Evolutionary conservation across 37 sponge, comb jelly and placozoan species (phyloP).

Genomic region (Haliclona indistincta): DNA sequence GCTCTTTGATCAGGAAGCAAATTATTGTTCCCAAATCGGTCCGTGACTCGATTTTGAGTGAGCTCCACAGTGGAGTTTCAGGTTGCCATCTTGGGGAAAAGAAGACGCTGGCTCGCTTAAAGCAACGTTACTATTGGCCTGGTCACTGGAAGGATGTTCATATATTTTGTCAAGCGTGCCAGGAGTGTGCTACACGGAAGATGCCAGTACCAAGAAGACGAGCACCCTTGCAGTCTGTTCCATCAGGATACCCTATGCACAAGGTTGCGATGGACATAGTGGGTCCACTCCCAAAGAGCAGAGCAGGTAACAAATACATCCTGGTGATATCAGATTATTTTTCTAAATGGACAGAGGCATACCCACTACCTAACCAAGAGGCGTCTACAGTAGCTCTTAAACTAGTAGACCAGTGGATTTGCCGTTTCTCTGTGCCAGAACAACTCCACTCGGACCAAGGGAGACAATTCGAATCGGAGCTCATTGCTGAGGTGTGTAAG

Average conservation of each 20-base stretch:
- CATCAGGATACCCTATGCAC: constrained; percentile 40
- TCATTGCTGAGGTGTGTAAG: constrained; percentile 33
- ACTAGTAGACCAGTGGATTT: constrained; percentile 35
- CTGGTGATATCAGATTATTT: constrained; percentile 53
- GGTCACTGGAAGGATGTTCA: constrained; percentile 33
- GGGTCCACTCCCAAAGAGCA: constrained; percentile 40
- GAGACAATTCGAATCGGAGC: constrained; percentile 47
- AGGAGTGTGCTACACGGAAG: constrained; percentile 30
- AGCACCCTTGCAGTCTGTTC: constrained; percentile 33
- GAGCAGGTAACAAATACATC: constrained; percentile 43
- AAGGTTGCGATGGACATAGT: constrained; percentile 44
- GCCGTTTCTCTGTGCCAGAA: constrained; percentile 46
- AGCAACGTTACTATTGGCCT: constrained; percentile 62
- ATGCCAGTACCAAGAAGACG: constrained; percentile 1
- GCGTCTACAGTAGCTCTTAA: constrained; percentile 46
- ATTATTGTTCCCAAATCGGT: constrained; percentile 16
- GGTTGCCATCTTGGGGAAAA: constrained; percentile 31
- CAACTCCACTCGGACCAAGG: constrained; percentile 54
- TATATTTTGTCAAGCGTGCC: constrained; percentile 32
- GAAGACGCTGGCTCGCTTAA: constrained; percentile 27
- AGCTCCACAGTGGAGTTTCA: constrained; percentile 1
- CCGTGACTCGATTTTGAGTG: constrained; percentile 10
- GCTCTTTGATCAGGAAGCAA: background rate
- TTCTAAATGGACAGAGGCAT: constrained; percentile 52
- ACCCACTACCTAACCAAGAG: constrained; percentile 58